Evolutionary conservation across 2,113 vertebrate genomes (phyloP).

Genomic region (Megalops atlanticus): DNA sequence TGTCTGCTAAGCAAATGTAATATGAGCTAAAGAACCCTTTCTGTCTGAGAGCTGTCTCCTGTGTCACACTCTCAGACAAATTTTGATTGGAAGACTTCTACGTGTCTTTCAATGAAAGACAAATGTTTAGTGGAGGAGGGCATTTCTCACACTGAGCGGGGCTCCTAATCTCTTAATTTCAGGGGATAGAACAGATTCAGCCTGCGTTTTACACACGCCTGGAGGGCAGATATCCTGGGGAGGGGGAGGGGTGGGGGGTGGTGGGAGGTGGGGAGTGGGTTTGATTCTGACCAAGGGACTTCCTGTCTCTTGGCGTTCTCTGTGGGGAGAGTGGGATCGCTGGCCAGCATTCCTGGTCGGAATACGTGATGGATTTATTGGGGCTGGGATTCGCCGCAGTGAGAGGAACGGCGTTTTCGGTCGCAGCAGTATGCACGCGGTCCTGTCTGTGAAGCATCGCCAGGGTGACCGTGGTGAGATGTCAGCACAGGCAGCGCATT

Average conservation of each 20-base stretch:
- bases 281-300: not conserved
- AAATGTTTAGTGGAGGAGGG: not conserved
- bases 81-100: no score
- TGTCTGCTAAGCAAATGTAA: no score
- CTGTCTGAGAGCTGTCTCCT: no score
- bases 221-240: not conserved
- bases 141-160: not conserved
- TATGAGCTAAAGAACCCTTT: no score
- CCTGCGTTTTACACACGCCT: not conserved
- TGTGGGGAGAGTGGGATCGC: not conserved
- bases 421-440: not conserved
- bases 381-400: not conserved
- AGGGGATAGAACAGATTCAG: not conserved
- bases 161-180: constrained; percentile 17
- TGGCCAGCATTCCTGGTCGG: not conserved
- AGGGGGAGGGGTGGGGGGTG: no score
- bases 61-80: no score
- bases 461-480: no score
- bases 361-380: not conserved
- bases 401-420: not conserved
- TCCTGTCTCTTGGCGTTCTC: not conserved
- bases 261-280: no score
- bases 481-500: not conserved
- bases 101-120: not conserved
- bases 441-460: no score